Evolutionary conservation across 2,888 invertebrate species (phyloP).

Genomic region (Scelioninae gen. 1): DNA sequence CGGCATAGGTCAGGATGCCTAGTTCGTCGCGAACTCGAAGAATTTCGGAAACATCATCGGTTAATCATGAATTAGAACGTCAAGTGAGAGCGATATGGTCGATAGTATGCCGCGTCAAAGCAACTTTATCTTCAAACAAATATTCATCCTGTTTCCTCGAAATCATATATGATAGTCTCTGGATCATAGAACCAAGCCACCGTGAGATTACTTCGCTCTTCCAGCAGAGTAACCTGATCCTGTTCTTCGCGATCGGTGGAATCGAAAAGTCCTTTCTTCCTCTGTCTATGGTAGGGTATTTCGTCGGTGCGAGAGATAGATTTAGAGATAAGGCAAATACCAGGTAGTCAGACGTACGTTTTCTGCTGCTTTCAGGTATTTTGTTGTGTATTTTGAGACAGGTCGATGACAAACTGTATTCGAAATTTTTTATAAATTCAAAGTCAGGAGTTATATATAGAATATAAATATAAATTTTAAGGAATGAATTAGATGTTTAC

Average conservation of each 20-base stretch:
- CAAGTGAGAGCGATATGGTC: too few relatives aligned
- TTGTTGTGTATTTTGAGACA: too few relatives aligned
- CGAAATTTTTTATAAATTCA: too few relatives aligned
- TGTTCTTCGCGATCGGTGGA: slow-evolving; percentile 79
- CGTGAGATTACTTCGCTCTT: slow-evolving; percentile 69
- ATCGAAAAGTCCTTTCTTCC: slow-evolving; percentile 56
- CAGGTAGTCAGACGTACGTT: slow-evolving; percentile 30
- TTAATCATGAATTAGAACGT: slow-evolving; percentile 48
- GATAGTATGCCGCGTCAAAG: slow-evolving; percentile 33
- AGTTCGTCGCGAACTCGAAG: slow-evolving; percentile 8
- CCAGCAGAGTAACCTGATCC: slow-evolving; percentile 82
- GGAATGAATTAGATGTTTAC: too few relatives aligned
- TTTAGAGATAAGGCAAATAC: slow-evolving; percentile 79
- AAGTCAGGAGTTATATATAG: too few relatives aligned
- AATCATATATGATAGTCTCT: slow-evolving; percentile 5
- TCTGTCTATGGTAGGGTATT: slow-evolving; percentile 55
- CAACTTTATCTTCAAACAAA: slow-evolving; percentile 38
- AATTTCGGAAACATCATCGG: slow-evolving; percentile 61
- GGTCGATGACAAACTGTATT: too few relatives aligned
- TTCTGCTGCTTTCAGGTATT: neutral
- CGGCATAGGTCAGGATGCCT: too few relatives aligned
- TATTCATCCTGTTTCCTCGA: slow-evolving; percentile 21
- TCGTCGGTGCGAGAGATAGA: slow-evolving; percentile 81
- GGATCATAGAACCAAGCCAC: slow-evolving; percentile 31
- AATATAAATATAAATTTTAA: too few relatives aligned